A percentile compares a stretch with the other conserved stretches of the same genome.
Conservation (phyloP, 2,888 invertebrate species). For the Oscheius sp. region DNA sequence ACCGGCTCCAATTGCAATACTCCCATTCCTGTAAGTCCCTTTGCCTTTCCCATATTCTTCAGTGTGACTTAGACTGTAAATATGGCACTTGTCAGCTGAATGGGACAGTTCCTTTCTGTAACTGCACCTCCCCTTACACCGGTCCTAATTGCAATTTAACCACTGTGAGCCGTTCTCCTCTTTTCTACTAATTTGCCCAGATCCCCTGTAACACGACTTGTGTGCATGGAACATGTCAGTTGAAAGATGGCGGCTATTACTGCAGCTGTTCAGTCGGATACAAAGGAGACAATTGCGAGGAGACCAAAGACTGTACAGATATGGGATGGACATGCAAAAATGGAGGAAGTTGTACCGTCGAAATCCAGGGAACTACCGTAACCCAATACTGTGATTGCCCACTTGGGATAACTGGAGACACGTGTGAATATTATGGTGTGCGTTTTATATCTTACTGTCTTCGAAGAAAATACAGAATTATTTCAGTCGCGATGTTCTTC, state of each 20-base stretch:
- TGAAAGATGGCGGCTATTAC: background rate
- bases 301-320: constrained; percentile 5
- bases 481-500: constrained; percentile 18
- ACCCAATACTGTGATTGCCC: constrained; percentile 21
- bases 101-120: background rate
- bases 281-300: background rate
- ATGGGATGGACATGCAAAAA: constrained; percentile 12
- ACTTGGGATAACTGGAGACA: background rate
- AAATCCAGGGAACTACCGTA: background rate
- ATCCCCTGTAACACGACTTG: background rate
- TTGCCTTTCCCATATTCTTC: background rate
- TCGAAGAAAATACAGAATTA: constrained; percentile 9
- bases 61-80: constrained; percentile 1
- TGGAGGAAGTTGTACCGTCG: constrained; percentile 27
- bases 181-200: background rate
- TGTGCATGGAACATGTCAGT: background rate
- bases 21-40: background rate
- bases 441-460: background rate
- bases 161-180: background rate
- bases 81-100: background rate
- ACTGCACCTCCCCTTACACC: constrained; percentile 11
- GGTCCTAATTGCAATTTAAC: background rate
- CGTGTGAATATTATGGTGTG: constrained; percentile 23
- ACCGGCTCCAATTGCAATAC: constrained; percentile 3
- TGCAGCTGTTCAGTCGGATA: constrained; percentile 27